phyloP scores from a whole-genome alignment of 2,888 invertebrate genomes.

The Keiferia lycopersicella region DNA sequence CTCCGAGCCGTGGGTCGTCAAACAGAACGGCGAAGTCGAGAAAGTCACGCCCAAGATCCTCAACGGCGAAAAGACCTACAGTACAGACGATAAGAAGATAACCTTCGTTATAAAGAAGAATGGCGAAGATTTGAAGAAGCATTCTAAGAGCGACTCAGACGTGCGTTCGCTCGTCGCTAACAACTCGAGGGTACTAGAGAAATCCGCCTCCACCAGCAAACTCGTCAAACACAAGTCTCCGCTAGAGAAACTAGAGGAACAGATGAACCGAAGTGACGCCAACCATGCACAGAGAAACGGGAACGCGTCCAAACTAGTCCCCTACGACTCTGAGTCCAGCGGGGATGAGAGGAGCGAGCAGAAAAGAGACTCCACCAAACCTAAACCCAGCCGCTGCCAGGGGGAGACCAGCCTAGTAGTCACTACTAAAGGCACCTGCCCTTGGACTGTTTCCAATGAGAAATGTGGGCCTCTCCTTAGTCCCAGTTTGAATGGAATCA shows the following conservation, averaged over 20 bases:
- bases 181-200: constrained; percentile 50
- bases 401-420: constrained; percentile 60
- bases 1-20: constrained; percentile 73
- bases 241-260: constrained; percentile 70
- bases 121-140: constrained; percentile 59
- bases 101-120: constrained; percentile 62
- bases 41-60: constrained; percentile 62
- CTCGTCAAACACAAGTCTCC: constrained; percentile 67
- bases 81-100: constrained; percentile 62
- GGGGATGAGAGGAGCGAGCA: constrained; percentile 62
- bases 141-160: constrained; percentile 61
- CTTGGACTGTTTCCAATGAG: constrained; percentile 73
- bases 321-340: constrained; percentile 83
- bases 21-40: constrained; percentile 74
- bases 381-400: constrained; percentile 61
- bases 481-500: constrained; percentile 76
- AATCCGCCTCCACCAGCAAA: constrained; percentile 55
- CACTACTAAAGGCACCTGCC: constrained; percentile 66
- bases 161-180: constrained; percentile 45
- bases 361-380: constrained; percentile 42
- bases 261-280: constrained; percentile 67
- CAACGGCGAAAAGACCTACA: constrained; percentile 60
- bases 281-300: constrained; percentile 55
- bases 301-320: constrained; percentile 72
- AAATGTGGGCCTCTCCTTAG: constrained; percentile 67